Base-by-base conservation (phyloP, 2,888 invertebrate species). In the Hydriomena furcata region DNA sequence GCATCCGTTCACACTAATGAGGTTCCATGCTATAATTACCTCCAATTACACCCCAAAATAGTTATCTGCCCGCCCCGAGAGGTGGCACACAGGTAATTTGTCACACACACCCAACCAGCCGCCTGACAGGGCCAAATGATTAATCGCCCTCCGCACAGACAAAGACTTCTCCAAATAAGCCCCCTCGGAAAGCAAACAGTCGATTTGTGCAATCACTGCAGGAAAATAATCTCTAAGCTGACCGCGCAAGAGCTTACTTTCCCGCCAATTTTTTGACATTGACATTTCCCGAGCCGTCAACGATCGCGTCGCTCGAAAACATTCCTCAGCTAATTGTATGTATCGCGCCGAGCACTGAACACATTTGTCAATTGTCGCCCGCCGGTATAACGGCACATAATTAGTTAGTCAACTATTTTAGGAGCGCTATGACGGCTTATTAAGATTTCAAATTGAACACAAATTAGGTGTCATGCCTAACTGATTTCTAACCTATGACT, bases 351-450 rank as follows among this genome's bases (percentile, higher is more conserved):
- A 49, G 70, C 76, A 72, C 76, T 73, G 74, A 82, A 82, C 80
- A 73, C 89, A 89, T 90, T 88, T 88, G 82, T 90, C 89, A 89
- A 88, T 90, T 87, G 88, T 85, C 89, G 83, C 79, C 68, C 65
- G 56, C 71, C 74, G 74, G 76, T 76, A 71, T 76, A 79, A 78
- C 73, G 72, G 71, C 67, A 74, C 74, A 67, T 83, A 89, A 88
- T 89, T 89, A 89, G 85, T 87, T 78, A 81, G 69, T 65, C 56
- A 72, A 69, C 77, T 90, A 89, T 89, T 89, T 82, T 79, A 60
- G 84, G 84, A 82, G 73, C 83, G 79, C 84, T 86, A 85, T 87
- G 89, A 87, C 88, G 86, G 89, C 86, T 89, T 86, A 87, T 89
- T 90, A 90, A 84, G 79, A 82, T 85, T 84, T 85, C 81, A 84